These are phyloP conservation scores for Agrochola macilenta DNA, from an alignment of 2,888 invertebrate species.

Conservation along the genomic window DNA sequence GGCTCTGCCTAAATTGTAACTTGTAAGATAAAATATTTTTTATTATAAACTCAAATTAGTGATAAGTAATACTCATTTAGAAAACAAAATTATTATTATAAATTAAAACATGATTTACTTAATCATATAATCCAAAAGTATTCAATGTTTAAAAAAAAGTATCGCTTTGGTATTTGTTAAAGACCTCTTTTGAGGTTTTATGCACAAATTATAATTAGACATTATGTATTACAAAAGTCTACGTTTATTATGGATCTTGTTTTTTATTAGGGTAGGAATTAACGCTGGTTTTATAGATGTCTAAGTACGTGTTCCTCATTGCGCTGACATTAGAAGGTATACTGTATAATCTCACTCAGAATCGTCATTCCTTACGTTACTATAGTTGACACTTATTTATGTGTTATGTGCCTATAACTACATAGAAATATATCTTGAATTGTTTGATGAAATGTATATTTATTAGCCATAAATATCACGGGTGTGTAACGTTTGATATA, in stretches of 20 bases:
- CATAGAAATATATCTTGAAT: slow-evolving; percentile 44
- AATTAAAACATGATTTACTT: slow-evolving; percentile 51
- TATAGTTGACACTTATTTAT: slow-evolving; percentile 19
- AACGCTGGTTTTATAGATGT: slow-evolving; percentile 57
- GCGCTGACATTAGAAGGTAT: slow-evolving; percentile 30
- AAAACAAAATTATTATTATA: slow-evolving; percentile 58
- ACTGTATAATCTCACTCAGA: slow-evolving; percentile 54
- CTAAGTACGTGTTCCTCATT: slow-evolving; percentile 54
- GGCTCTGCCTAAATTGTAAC: slow-evolving; percentile 34
- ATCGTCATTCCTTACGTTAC: slow-evolving; percentile 55
- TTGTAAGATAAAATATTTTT: slow-evolving; percentile 59
- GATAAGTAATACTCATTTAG: slow-evolving; percentile 71
- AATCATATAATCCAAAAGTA: slow-evolving; percentile 57
- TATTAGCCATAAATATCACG: slow-evolving; percentile 56
- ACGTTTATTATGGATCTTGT: slow-evolving; percentile 58
- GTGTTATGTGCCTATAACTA: slow-evolving; percentile 59
- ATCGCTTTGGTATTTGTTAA: slow-evolving; percentile 61
- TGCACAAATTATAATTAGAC: slow-evolving; percentile 63
- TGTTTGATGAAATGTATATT: slow-evolving; percentile 49
- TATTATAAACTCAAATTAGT: slow-evolving; percentile 65
- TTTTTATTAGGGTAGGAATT: slow-evolving; percentile 49
- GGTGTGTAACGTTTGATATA: too few species aligned
- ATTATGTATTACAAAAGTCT: slow-evolving; percentile 50
- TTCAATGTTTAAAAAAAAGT: slow-evolving; percentile 41
- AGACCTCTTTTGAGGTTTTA: slow-evolving; percentile 60